Conservation (phyloP, 2,797 vertebrate genomes). For the Lemur catta region DNA sequence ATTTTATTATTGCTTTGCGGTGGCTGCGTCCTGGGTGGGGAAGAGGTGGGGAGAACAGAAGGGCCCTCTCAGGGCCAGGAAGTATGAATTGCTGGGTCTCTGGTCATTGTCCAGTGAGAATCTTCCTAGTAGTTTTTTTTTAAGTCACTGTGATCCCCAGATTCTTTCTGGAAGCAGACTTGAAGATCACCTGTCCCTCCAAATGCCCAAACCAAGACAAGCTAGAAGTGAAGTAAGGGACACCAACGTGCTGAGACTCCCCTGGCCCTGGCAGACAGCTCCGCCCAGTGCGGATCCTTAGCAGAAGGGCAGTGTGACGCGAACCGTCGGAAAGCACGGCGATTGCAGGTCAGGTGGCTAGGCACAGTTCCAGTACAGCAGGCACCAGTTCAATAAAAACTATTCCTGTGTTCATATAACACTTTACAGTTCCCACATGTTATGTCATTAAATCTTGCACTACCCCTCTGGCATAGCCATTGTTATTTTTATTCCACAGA, state of each 20-base stretch:
- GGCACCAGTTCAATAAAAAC: neutral
- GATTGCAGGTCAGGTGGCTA: too few species aligned
- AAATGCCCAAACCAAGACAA: neutral
- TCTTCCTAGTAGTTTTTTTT: neutral
- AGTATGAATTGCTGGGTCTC: neutral
- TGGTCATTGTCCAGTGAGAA: neutral
- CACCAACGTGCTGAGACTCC: too few species aligned
- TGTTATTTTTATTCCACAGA: neutral
- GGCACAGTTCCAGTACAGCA: neutral
- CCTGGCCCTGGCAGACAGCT: rapidly evolving
- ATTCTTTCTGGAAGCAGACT: neutral
- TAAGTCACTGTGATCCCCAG: neutral
- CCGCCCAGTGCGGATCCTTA: neutral
- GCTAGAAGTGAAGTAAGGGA: neutral
- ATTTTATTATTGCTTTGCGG: slow-evolving; percentile 70
- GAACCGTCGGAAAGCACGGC: neutral
- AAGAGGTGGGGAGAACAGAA: too few species aligned
- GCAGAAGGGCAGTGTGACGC: rapidly evolving
- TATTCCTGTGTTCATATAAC: neutral
- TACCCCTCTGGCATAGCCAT: neutral
- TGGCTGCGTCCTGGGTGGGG: neutral
- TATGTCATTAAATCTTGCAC: neutral
- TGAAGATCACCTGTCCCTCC: neutral
- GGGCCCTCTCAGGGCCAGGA: neutral
- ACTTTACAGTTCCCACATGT: neutral